phyloP scores from a whole-genome alignment of 2,888 invertebrate genomes.

The Scaeva pyrastri region DNA sequence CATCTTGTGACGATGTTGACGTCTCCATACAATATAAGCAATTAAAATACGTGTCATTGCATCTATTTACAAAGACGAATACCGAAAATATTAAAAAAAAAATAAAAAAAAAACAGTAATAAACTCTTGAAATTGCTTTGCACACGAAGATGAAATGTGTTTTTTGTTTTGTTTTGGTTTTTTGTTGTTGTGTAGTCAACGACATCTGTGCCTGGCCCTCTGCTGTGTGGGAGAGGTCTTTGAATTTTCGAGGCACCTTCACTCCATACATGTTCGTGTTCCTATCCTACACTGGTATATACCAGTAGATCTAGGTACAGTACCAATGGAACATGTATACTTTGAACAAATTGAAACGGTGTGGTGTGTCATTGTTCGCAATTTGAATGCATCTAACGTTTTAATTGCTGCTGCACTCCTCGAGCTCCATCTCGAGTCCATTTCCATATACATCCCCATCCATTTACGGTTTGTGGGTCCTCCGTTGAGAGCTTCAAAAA shows the following conservation, averaged over 20 bases:
- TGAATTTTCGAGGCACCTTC: conserved; percentile 17
- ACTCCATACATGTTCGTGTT: no score
- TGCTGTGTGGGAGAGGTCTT: conserved; percentile 1
- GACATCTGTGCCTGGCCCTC: not conserved
- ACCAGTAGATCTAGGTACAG: not conserved
- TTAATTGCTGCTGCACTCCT: conserved; percentile 71
- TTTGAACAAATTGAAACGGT: conserved; percentile 58
- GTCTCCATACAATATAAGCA: conserved; percentile 70
- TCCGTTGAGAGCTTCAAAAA: conserved; percentile 43
- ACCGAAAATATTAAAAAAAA: conserved; percentile 25
- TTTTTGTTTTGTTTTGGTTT: not conserved
- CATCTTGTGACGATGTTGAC: conserved; percentile 48
- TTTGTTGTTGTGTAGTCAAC: not conserved
- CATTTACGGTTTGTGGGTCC: conserved; percentile 62
- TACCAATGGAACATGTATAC: not conserved
- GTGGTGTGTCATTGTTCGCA: conserved; percentile 52
- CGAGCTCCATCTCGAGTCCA: conserved; percentile 40
- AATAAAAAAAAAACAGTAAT: conserved; percentile 48
- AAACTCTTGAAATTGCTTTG: conserved; percentile 48
- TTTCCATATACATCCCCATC: not conserved
- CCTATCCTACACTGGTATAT: not conserved
- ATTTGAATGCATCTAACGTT: conserved; percentile 72
- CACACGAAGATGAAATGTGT: conserved; percentile 38
- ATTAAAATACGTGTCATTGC: conserved; percentile 75
- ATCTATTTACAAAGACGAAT: conserved; percentile 61